Conservation (phyloP, 2,797 vertebrate genomes). For the Varecia variegata region DNA sequence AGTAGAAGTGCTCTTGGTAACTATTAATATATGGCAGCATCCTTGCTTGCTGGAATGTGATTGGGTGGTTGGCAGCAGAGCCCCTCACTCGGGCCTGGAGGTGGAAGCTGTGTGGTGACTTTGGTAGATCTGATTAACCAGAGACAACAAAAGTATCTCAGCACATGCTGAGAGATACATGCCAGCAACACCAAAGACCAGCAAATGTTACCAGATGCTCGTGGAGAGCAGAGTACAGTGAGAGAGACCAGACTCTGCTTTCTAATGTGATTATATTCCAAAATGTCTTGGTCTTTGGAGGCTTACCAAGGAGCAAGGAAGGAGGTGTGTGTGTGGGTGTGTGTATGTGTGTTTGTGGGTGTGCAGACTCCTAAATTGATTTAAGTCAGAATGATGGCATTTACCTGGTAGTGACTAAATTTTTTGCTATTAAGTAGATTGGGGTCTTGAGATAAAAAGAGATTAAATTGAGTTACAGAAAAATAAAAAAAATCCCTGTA, state of each 20-base stretch:
- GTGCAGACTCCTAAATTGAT: not conserved
- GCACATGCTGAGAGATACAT: not conserved
- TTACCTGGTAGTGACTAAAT: not conserved
- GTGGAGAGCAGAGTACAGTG: not conserved
- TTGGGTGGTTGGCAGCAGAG: not conserved
- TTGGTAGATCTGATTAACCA: not conserved
- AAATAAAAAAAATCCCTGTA: not conserved
- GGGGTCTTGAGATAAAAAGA: not conserved
- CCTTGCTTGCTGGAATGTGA: not conserved
- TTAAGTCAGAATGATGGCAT: not conserved
- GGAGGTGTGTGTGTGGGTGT: rapidly evolving
- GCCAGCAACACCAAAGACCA: not conserved
- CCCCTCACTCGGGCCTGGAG: not conserved
- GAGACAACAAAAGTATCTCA: not conserved
- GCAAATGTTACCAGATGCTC: not conserved
- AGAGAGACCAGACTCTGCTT: not conserved
- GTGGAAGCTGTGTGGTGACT: not conserved
- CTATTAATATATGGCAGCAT: not conserved
- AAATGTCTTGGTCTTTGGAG: not conserved
- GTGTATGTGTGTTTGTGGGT: not conserved
- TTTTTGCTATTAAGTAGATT: not conserved
- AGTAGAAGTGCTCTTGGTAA: not conserved
- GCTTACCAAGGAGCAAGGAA: not conserved
- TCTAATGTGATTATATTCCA: not conserved
- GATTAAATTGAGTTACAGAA: not conserved